Conservation (phyloP, 2,797 vertebrate species). For the Merluccius polli region DNA sequence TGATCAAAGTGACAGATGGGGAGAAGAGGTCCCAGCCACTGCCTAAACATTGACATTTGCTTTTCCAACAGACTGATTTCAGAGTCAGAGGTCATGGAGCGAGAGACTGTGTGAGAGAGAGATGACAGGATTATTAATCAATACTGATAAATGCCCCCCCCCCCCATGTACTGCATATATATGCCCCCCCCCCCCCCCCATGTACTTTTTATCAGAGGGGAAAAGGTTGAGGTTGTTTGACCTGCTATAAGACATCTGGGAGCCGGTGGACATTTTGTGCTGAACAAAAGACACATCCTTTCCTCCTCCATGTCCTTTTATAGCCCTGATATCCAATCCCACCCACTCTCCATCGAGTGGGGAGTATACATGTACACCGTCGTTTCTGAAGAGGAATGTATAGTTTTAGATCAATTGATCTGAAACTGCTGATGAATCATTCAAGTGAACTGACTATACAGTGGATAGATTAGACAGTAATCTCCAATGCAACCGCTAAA, state of each 20-base stretch:
- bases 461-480: neutral
- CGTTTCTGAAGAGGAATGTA: neutral
- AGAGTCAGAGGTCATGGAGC: conserved; percentile 11
- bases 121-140: neutral
- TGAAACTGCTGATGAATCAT: neutral
- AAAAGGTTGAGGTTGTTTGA: neutral
- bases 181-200: neutral
- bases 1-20: conserved; percentile 14
- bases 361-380: neutral
- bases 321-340: neutral
- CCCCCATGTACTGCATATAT: neutral
- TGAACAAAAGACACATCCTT: neutral
- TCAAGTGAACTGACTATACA: neutral
- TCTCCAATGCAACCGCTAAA: neutral
- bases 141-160: neutral
- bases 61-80: neutral
- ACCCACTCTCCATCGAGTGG: neutral
- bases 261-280: neutral
- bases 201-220: neutral
- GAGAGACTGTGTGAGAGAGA: neutral
- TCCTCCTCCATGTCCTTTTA: neutral
- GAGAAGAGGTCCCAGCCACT: neutral
- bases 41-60: neutral
- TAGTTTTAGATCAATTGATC: neutral
- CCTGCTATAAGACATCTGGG: neutral